A percentile compares a stretch with the other conserved stretches of the same genome.
Conservation (phyloP, 1,140 invertebrate genomes). For the Colletes gigas region DNA sequence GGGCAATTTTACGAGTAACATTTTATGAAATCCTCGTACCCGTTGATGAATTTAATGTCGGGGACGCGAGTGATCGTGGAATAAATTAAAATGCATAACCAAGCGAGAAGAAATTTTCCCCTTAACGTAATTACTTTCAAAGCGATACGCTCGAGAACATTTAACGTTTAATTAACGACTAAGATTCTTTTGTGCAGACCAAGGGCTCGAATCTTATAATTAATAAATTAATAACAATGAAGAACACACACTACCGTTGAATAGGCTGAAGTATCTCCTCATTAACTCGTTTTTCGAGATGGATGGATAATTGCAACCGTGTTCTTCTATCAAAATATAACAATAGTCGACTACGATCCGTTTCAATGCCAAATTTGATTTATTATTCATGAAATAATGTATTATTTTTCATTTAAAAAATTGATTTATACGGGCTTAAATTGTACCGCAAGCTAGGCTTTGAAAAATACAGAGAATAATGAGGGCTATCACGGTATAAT, state of each 20-base stretch:
- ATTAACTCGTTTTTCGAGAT: not conserved
- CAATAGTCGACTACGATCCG: not conserved
- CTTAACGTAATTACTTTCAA: not conserved
- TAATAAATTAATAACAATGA: not conserved
- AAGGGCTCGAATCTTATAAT: not conserved
- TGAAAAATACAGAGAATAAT: not conserved
- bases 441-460: not conserved
- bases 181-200: not conserved
- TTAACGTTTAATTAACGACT: not conserved
- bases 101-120: not conserved
- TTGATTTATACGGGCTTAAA: not conserved
- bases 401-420: not conserved
- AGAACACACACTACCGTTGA: too few relatives aligned
- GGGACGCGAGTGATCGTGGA: not conserved
- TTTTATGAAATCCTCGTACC: constrained; percentile 15
- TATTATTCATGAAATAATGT: too few relatives aligned
- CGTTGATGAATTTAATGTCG: not conserved
- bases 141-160: not conserved
- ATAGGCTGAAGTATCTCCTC: not conserved
- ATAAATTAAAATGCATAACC: not conserved
- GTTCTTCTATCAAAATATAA: not conserved
- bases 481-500: not conserved
- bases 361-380: not conserved
- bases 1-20: not conserved
- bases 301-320: not conserved